phyloP scores from a whole-genome alignment of 2,113 vertebrate species.

The Sialia sialis region DNA sequence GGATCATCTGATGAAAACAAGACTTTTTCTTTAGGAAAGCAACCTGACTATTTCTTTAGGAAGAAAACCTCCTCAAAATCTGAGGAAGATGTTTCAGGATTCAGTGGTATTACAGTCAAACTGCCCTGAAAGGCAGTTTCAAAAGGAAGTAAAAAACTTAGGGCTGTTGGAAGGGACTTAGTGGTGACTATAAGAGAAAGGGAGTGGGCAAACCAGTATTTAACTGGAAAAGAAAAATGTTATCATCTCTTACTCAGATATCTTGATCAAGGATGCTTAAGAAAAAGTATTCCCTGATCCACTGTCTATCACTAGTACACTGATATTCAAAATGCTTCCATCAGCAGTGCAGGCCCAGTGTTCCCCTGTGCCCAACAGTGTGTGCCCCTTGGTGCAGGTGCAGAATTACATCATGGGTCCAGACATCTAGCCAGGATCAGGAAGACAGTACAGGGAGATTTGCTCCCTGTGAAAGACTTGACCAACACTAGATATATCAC shows the following conservation, averaged over 20 bases:
- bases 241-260: not conserved
- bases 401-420: not conserved
- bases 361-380: not conserved
- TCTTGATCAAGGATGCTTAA: not conserved
- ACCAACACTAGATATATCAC: not conserved
- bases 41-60: not conserved
- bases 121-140: not conserved
- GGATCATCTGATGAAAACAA: not conserved
- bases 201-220: fast-evolving
- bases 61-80: not conserved
- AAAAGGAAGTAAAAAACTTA: not conserved
- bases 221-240: not conserved
- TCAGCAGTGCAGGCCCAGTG: not conserved
- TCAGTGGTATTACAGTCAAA: not conserved
- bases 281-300: not conserved
- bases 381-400: not conserved
- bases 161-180: not conserved
- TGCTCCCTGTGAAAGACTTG: not conserved
- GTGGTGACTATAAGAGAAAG: not conserved
- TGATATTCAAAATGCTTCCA: not conserved
- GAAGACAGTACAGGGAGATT: not conserved
- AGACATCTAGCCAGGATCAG: not conserved
- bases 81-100: not conserved
- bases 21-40: too few relatives aligned
- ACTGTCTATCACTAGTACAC: not conserved